A percentile compares a stretch with the other conserved stretches of the same genome.
phyloP scores from a whole-genome alignment of 1,140 invertebrate genomes.

The Drosophila neocordata region DNA sequence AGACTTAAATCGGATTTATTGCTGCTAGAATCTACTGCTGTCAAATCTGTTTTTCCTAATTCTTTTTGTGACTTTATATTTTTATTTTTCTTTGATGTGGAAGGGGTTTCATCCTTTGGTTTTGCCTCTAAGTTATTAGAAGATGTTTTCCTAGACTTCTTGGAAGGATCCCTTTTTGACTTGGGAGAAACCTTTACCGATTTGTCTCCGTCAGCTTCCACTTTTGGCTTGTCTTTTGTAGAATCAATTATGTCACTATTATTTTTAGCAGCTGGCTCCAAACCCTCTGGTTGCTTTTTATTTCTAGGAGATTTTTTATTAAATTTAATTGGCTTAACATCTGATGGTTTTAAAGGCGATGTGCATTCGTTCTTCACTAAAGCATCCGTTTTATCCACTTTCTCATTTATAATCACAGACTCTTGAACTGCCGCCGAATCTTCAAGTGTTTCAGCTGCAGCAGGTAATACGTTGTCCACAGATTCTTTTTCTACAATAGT shows the following conservation, averaged over 20 bases:
- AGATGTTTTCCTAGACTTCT: not conserved
- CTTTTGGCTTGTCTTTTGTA: not conserved
- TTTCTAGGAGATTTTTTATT: not conserved
- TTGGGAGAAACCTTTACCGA: too few species aligned
- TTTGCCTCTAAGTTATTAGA: not conserved
- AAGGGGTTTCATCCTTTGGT: not conserved
- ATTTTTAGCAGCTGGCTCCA: not conserved
- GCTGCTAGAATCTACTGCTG: too few species aligned
- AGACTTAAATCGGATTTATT: too few species aligned
- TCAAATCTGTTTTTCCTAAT: too few species aligned
- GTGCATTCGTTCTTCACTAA: too few species aligned
- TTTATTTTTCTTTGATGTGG: not conserved
- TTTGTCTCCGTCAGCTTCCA: not conserved
- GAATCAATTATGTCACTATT: not conserved
- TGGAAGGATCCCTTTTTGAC: not conserved
- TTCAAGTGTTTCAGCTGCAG: not conserved
- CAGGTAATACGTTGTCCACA: not conserved
- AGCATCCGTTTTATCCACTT: not conserved
- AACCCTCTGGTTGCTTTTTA: not conserved
- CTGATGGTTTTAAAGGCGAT: not conserved
- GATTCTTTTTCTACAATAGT: not conserved
- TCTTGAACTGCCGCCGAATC: not conserved
- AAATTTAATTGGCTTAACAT: not conserved
- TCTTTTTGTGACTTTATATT: too few species aligned
- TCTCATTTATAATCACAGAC: not conserved